These are phyloP conservation scores for Vicugna pacos DNA, from an alignment of 2,113 vertebrate genomes.

Conservation along the genomic window DNA sequence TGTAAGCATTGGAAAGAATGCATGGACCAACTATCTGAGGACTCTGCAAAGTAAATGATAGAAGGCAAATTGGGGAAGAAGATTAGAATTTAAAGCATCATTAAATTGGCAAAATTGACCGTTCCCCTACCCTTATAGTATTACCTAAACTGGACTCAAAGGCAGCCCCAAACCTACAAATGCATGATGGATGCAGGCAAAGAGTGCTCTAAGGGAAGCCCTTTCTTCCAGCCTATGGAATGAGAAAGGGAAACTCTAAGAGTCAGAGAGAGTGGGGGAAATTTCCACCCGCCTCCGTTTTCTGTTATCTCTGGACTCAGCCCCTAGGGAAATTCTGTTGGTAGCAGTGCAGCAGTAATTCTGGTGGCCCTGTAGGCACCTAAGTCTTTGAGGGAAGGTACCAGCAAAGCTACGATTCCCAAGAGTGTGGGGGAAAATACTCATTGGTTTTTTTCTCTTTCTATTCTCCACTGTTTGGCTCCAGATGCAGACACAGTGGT, in stretches of 20 bases:
- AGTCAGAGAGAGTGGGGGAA: not conserved
- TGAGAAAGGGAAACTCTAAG: not conserved
- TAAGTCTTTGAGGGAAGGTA: not conserved
- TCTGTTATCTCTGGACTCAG: not conserved
- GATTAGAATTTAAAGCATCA: not conserved
- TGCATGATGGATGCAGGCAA: not conserved
- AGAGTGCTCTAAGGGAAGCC: not conserved
- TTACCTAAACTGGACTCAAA: not conserved
- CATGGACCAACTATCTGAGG: not conserved
- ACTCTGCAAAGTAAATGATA: not conserved
- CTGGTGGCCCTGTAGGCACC: not conserved
- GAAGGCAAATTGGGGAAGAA: not conserved
- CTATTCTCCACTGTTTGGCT: not conserved
- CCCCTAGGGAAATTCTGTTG: not conserved
- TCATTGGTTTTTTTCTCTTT: not conserved
- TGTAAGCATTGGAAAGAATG: not conserved
- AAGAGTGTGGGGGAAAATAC: not conserved
- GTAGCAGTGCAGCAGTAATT: not conserved
- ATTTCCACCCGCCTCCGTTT: not conserved
- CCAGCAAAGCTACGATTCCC: not conserved
- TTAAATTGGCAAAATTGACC: not conserved
- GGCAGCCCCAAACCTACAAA: not conserved
- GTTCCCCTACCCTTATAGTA: not conserved
- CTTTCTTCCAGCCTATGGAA: not conserved
- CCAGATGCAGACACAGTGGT: not conserved